Evolutionary conservation across 2,113 vertebrate genomes (phyloP), one percentile per base, ranked within the genome.

Genomic region (Myocastor coypus): DNA sequence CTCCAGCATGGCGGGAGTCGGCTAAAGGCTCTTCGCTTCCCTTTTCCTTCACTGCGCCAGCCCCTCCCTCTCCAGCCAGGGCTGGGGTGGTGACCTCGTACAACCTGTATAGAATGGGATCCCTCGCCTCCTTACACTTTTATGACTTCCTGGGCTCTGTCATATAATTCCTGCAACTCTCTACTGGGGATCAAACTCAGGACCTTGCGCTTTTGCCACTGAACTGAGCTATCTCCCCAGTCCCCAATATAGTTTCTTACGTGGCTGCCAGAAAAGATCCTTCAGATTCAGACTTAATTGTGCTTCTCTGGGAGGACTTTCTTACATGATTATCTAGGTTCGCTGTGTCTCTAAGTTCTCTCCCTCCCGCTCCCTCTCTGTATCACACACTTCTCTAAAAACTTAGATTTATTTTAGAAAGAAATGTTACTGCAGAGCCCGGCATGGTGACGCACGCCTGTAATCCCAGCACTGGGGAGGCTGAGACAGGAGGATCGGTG

Each of bases 321-420:
- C 24, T n/a, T 32, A 26, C 12, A 11, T 42, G 22, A 32, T 59
- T 46, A 82, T 64, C 13, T 63, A 40, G 61, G 5, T 42, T 87
- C 40, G 57, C 37, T 24, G 1, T 19, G 40, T 32, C 9, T 57
- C 46, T 63, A 24, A 13, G 32, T 30, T 6, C 83, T 75, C 26
- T 26, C 16, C 40, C 59, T 4, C 59, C 52, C 37, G 4, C 22
- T 40, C 69, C 4, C 37, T 24, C 69, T 71, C 69, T 68, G 32
- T 68, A 2, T 37, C 40, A 42, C 10, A 24, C 71, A 28, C 40
- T 73, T 42, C 40, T 42, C n/a, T 12, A 73, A 42, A 42, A 42
- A 86, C n/a, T 83, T 82, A 57, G 19, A 24, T 82, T 81, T 93
- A 69, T 85, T 91, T 85, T 95, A 78, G 64, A 73, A 96, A 50